Conservation (phyloP, 2,888 invertebrate species). For the Brachyptera putata region DNA sequence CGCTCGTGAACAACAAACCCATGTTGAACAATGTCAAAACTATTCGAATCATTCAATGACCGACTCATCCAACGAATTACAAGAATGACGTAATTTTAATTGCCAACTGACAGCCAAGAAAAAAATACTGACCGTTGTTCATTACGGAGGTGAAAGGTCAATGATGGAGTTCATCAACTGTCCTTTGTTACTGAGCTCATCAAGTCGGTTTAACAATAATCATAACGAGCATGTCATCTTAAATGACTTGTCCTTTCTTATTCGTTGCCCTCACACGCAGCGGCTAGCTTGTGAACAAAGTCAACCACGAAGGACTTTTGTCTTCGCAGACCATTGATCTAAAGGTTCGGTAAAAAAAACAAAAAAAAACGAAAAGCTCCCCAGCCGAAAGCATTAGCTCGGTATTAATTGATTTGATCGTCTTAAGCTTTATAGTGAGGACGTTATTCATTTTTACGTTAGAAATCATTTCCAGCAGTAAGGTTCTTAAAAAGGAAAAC, state of each 20-base stretch:
- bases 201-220: slow-evolving; percentile 12
- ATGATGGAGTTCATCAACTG: slow-evolving; percentile 7
- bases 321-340: background rate
- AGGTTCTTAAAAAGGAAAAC: slow-evolving; percentile 13
- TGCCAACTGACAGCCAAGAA: slow-evolving; percentile 2
- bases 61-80: too few relatives aligned
- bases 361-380: too few relatives aligned
- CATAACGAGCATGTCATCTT: slow-evolving; percentile 20
- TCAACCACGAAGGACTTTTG: too few relatives aligned
- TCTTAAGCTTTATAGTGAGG: background rate
- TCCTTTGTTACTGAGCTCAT: slow-evolving; percentile 8
- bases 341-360: too few relatives aligned
- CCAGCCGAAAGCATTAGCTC: too few relatives aligned
- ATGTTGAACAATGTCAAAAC: too few relatives aligned
- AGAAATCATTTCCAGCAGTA: slow-evolving; percentile 6
- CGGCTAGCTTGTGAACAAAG: too few relatives aligned
- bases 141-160: slow-evolving; percentile 13
- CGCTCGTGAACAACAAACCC: too few relatives aligned
- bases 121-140: slow-evolving; percentile 11
- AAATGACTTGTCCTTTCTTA: background rate
- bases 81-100: slow-evolving; percentile 7
- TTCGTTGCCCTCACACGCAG: too few relatives aligned
- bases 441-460: slow-evolving; percentile 6
- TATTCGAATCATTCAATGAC: too few relatives aligned
- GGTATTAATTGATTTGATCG: slow-evolving; percentile 4